A percentile compares a stretch with the other conserved stretches of the same genome.
Conservation (phyloP, 2,888 invertebrate species). For the Synergus gifuensis region DNA sequence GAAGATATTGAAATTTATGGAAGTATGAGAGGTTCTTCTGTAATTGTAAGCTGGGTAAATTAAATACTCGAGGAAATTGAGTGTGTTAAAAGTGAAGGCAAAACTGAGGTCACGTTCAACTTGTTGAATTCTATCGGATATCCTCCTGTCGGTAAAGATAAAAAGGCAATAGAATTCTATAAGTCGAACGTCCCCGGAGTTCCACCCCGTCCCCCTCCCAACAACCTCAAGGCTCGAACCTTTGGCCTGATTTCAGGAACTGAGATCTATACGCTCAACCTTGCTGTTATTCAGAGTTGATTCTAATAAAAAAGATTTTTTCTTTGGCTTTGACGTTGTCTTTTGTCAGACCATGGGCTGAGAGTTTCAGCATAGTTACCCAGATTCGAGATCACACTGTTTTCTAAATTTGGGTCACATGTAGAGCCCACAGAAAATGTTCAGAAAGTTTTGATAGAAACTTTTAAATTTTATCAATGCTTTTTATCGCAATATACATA, state of each 20-base stretch:
- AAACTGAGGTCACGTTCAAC: slow-evolving; percentile 31
- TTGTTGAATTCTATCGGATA: slow-evolving; percentile 38
- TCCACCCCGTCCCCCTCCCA: neutral
- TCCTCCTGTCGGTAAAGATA: slow-evolving; percentile 78
- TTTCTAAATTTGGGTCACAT: slow-evolving; percentile 1
- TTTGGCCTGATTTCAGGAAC: slow-evolving; percentile 40
- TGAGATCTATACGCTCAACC: slow-evolving; percentile 27
- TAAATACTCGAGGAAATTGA: slow-evolving; percentile 23
- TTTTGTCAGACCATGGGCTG: neutral
- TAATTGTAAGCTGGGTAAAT: neutral
- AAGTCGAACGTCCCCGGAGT: slow-evolving; percentile 36
- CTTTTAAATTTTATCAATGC: neutral
- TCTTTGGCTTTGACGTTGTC: slow-evolving; percentile 7
- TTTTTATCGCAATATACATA: neutral
- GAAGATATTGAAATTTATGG: neutral
- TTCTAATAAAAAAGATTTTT: slow-evolving; percentile 35
- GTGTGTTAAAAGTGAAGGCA: slow-evolving; percentile 8
- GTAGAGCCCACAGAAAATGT: neutral
- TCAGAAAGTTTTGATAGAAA: neutral
- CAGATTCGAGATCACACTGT: slow-evolving; percentile 25
- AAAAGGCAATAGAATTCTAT: slow-evolving; percentile 32
- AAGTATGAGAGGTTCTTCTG: neutral
- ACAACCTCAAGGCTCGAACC: neutral
- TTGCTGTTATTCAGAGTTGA: slow-evolving; percentile 23
- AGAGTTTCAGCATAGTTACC: slow-evolving; percentile 34